Conservation (phyloP, 2,797 vertebrate genomes). For the Eleutherodactylus coqui region DNA sequence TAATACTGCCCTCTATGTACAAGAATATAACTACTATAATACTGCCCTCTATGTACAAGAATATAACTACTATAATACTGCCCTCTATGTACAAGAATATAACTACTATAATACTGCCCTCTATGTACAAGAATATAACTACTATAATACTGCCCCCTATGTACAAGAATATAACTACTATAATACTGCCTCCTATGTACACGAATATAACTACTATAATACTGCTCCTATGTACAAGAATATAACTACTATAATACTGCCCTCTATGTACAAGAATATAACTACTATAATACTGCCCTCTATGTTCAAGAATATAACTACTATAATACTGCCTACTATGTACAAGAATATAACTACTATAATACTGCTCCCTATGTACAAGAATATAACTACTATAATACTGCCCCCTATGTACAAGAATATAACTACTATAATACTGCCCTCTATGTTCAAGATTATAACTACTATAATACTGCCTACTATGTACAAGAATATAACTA, state of each 20-base stretch:
- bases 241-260: too few relatives aligned
- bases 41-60: too few relatives aligned
- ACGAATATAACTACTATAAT: not conserved
- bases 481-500: conserved; percentile 11
- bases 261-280: too few relatives aligned
- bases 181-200: too few relatives aligned
- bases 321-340: not conserved
- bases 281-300: not conserved
- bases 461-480: conserved; percentile 11
- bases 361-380: conserved; percentile 14
- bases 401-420: not conserved
- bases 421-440: conserved; percentile 24
- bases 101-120: too few relatives aligned
- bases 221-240: not conserved
- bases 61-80: too few relatives aligned
- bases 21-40: conserved; percentile 15
- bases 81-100: too few relatives aligned
- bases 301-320: conserved; percentile 3
- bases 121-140: too few relatives aligned
- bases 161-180: too few relatives aligned
- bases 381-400: conserved; percentile 23
- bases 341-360: conserved; percentile 8
- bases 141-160: too few relatives aligned
- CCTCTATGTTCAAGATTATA: not conserved
- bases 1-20: conserved; percentile 14